Percentiles rank a stretch among this genome's conserved stretches.
Conservation (phyloP, 2,888 invertebrate genomes). For the Spisula subtruncata region DNA sequence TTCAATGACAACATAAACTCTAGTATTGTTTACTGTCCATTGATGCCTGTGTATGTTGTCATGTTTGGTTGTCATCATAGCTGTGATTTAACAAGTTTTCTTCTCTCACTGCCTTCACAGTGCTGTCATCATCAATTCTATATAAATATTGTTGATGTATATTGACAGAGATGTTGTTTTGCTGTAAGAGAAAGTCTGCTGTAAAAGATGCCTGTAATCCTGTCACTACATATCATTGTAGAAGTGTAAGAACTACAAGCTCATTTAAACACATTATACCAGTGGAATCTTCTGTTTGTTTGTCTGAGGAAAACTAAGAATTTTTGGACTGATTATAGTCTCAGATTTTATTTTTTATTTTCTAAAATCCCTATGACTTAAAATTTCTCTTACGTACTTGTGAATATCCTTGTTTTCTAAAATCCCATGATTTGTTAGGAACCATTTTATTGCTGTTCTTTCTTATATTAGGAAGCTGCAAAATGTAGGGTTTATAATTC, state of each 20-base stretch:
- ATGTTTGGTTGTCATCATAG: not conserved
- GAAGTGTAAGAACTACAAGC: constrained; percentile 20
- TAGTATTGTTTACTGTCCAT: not conserved
- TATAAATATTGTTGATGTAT: not conserved
- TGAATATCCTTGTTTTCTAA: too few relatives aligned
- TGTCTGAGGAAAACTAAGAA: not conserved
- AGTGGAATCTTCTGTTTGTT: not conserved
- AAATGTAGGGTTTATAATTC: too few relatives aligned
- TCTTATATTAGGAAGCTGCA: too few relatives aligned
- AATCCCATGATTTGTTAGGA: too few relatives aligned
- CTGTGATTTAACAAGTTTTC: not conserved
- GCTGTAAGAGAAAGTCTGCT: not conserved
- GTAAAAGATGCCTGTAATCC: not conserved
- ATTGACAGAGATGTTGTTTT: not conserved
- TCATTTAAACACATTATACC: not conserved
- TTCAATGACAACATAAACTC: not conserved
- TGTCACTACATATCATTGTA: constrained; percentile 13
- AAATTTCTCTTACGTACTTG: too few relatives aligned
- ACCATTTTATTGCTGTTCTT: too few relatives aligned
- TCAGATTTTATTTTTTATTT: too few relatives aligned
- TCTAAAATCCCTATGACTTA: too few relatives aligned
- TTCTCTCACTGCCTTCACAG: not conserved
- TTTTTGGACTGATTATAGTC: too few relatives aligned
- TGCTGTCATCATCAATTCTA: constrained; percentile 18
- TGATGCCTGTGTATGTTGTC: not conserved